These are phyloP conservation scores for Timema podura DNA, from an alignment of 2,888 invertebrate genomes.

Conservation along the genomic window DNA sequence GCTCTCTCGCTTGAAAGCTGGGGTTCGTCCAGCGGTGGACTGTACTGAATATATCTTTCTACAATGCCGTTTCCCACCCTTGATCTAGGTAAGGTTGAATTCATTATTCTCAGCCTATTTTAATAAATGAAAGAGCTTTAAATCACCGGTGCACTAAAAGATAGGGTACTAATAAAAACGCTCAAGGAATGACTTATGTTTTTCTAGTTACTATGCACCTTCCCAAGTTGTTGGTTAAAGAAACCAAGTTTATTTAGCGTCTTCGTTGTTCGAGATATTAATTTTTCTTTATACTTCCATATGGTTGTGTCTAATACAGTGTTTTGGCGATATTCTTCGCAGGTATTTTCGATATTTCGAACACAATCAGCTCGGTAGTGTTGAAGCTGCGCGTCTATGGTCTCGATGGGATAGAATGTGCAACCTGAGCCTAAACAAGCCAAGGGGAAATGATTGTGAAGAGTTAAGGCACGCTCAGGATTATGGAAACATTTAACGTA, in stretches of 20 bases:
- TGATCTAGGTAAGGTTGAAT: no score
- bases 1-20: no score
- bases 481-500: slow-evolving; percentile 94
- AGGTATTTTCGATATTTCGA: slow-evolving; percentile 76
- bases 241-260: slow-evolving; percentile 71
- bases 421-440: slow-evolving; percentile 72
- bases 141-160: no score
- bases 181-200: no score
- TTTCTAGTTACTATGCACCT: no score
- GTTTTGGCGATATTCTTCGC: slow-evolving; percentile 76
- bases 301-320: slow-evolving; percentile 80
- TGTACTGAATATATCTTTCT: no score
- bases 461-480: slow-evolving; percentile 79
- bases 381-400: slow-evolving; percentile 80
- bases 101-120: no score
- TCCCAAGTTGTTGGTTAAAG: slow-evolving; percentile 41
- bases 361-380: slow-evolving; percentile 94
- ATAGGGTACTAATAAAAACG: no score
- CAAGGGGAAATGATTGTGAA: slow-evolving; percentile 91
- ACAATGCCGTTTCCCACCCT: no score
- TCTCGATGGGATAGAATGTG: slow-evolving; percentile 79
- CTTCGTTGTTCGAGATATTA: slow-evolving; percentile 64
- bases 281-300: slow-evolving; percentile 79
- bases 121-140: no score
- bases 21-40: no score